Conservation (phyloP, 2,113 vertebrate genomes). For the Paramisgurnus dabryanus region DNA sequence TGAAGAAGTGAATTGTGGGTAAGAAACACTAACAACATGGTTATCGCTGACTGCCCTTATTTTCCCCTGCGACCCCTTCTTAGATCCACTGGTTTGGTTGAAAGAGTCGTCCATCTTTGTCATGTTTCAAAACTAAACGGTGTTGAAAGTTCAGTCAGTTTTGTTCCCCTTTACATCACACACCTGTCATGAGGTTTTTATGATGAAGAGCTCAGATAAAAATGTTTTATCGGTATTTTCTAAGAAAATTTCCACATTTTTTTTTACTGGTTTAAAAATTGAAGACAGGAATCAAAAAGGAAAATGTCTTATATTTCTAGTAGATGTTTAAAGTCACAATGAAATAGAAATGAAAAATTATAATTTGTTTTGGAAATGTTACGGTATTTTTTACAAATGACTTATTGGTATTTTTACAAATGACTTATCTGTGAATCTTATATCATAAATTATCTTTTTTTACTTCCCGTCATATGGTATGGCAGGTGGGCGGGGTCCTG, state of each 20-base stretch:
- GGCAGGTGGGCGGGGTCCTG: too few relatives aligned
- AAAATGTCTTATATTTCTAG: too few relatives aligned
- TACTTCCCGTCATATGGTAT: too few relatives aligned
- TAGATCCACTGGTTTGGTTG: conserved; percentile 12
- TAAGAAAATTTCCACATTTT: background rate
- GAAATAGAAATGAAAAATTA: too few relatives aligned
- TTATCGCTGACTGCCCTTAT: background rate
- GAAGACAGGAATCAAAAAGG: too few relatives aligned
- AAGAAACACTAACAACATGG: conserved; percentile 8
- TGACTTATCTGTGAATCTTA: too few relatives aligned
- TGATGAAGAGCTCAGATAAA: conserved; percentile 38
- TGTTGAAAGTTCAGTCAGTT: conserved; percentile 18
- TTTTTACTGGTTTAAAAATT: too few relatives aligned
- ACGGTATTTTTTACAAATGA: too few relatives aligned
- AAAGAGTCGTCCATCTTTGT: background rate
- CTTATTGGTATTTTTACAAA: too few relatives aligned
- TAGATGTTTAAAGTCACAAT: too few relatives aligned
- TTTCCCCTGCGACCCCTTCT: background rate
- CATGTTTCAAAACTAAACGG: conserved; percentile 33
- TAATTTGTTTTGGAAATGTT: too few relatives aligned
- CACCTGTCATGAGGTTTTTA: conserved; percentile 8
- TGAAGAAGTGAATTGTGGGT: background rate
- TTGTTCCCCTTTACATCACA: conserved; percentile 40
- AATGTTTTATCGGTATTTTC: background rate
- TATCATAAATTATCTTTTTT: too few relatives aligned